Evolutionary conservation across 2,888 invertebrate genomes (phyloP).

Genomic region (Scrobipalpa costella): DNA sequence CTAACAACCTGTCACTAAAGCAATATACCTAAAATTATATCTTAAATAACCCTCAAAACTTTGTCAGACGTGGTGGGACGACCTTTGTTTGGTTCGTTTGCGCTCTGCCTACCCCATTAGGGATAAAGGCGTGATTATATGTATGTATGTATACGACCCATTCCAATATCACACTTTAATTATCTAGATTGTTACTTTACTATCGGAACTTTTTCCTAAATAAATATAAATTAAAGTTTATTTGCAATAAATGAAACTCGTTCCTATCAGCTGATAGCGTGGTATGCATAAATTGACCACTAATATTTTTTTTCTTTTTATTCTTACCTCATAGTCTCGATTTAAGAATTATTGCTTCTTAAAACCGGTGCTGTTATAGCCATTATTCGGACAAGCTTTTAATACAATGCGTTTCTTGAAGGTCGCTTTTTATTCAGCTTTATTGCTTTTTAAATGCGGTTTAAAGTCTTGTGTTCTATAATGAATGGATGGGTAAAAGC

Average conservation of each 20-base stretch:
- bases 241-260: conserved; percentile 49
- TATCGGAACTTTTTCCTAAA: too few relatives aligned
- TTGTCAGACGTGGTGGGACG: too few relatives aligned
- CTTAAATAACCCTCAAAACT: too few relatives aligned
- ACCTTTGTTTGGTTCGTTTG: too few relatives aligned
- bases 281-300: conserved; percentile 62
- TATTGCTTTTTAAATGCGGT: conserved; percentile 11
- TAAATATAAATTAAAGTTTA: not conserved
- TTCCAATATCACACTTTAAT: not conserved
- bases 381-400: conserved; percentile 41
- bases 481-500: conserved; percentile 2
- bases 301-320: conserved; percentile 43
- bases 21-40: too few relatives aligned
- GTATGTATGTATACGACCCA: not conserved
- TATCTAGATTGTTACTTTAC: not conserved
- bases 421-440: conserved; percentile 6
- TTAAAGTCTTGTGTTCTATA: not conserved
- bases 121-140: too few relatives aligned
- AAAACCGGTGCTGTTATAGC: conserved; percentile 54
- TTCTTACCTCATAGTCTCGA: conserved; percentile 62
- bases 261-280: conserved; percentile 72
- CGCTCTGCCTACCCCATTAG: too few relatives aligned
- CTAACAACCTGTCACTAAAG: too few relatives aligned
- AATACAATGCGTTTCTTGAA: conserved; percentile 9
- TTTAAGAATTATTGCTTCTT: conserved; percentile 36